Percentiles rank a stretch among this genome's conserved stretches.
Evolutionary conservation across 2,888 invertebrate genomes (phyloP).

Genomic region (Brenthis ino): DNA sequence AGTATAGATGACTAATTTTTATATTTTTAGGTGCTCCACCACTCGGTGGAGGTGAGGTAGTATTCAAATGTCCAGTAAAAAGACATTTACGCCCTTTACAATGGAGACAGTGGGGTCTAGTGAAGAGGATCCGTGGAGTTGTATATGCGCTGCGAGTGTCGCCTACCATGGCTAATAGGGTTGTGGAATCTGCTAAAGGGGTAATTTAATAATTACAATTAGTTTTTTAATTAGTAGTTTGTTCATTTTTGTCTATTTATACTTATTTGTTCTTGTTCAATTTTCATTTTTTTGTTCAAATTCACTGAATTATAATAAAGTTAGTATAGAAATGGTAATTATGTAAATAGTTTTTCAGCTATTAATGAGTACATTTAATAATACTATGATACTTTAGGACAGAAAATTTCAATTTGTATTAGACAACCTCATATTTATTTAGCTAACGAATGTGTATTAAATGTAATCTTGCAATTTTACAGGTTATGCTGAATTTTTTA

Average conservation of each 20-base stretch:
- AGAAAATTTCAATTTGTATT: too few species aligned
- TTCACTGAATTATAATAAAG: too few species aligned
- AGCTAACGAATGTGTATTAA: not conserved
- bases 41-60: slow-evolving; percentile 95
- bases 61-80: slow-evolving; percentile 93
- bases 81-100: slow-evolving; percentile 92
- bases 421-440: too few species aligned
- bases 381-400: too few species aligned
- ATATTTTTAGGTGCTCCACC: slow-evolving; percentile 87
- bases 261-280: not conserved
- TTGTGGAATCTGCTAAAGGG: slow-evolving; percentile 96
- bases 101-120: slow-evolving; percentile 91
- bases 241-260: not conserved
- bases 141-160: slow-evolving; percentile 95
- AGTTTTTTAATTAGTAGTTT: not conserved
- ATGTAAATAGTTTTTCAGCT: too few species aligned
- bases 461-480: slow-evolving; percentile 28
- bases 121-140: slow-evolving; percentile 95
- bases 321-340: too few species aligned
- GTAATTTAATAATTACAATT: slow-evolving; percentile 49
- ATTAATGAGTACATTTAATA: too few species aligned
- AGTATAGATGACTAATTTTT: not conserved
- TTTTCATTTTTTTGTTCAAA: too few species aligned
- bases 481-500: slow-evolving; percentile 92
- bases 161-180: slow-evolving; percentile 95